Evolutionary conservation across 2,888 invertebrate genomes (phyloP).

Genomic region (Drosophila peninsularis): DNA sequence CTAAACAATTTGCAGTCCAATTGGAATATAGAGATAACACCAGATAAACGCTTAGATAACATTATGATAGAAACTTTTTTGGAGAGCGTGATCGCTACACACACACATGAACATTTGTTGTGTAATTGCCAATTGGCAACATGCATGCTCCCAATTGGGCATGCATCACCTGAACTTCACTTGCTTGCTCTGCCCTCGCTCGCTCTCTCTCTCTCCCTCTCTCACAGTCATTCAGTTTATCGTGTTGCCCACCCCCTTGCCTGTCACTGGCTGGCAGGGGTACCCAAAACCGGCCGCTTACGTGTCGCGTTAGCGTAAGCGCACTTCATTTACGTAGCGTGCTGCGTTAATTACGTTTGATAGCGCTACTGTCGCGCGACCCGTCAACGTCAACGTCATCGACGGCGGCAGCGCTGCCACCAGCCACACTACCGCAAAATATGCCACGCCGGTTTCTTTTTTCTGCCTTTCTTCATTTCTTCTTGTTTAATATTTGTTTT

Average conservation of each 20-base stretch:
- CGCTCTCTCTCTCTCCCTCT: neutral
- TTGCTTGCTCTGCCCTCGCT: neutral
- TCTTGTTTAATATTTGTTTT: neutral
- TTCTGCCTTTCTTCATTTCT: neutral
- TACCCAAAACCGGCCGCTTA: constrained; percentile 63
- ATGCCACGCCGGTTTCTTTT: constrained; percentile 65
- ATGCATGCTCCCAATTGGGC: constrained; percentile 44
- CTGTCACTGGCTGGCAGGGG: neutral
- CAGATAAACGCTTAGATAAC: constrained; percentile 50
- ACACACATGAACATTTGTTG: constrained; percentile 10
- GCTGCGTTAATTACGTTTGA: constrained; percentile 55
- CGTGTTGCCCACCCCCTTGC: neutral
- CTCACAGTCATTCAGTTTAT: constrained; percentile 2
- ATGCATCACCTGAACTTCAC: constrained; percentile 26
- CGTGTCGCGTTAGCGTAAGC: constrained; percentile 52
- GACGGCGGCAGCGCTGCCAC: constrained; percentile 9
- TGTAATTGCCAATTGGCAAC: constrained; percentile 25
- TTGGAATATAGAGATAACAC: constrained; percentile 14
- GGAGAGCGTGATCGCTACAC: constrained; percentile 10
- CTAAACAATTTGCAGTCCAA: constrained; percentile 16
- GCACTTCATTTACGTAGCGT: constrained; percentile 62
- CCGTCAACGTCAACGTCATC: constrained; percentile 10
- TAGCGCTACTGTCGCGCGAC: constrained; percentile 38
- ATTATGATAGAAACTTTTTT: constrained; percentile 8
- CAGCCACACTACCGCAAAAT: constrained; percentile 17